Percentiles rank a stretch among this genome's conserved stretches.
Conservation (phyloP, 1,140 invertebrate genomes). For the Drosophila fuyamai region DNA sequence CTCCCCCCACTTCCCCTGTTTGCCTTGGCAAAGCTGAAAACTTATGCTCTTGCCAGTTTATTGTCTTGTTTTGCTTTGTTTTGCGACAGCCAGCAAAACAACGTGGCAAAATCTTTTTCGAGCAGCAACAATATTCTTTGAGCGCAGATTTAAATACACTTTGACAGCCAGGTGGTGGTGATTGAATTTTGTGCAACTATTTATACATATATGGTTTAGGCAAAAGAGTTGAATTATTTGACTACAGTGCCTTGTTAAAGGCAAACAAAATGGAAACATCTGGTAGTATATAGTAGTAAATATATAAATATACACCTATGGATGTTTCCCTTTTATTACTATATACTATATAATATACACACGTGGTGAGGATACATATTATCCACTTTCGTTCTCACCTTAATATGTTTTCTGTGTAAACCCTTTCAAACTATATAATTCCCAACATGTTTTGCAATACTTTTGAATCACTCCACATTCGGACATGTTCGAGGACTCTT, state of each 20-base stretch:
- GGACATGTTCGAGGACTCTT: neutral
- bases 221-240: no score
- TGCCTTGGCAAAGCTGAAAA: constrained; percentile 46
- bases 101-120: constrained; percentile 26
- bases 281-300: no score
- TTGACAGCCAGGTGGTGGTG: neutral
- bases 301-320: no score
- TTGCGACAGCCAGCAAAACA: constrained; percentile 30
- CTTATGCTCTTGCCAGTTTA: constrained; percentile 76
- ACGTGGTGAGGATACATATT: no score
- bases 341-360: no score
- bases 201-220: neutral
- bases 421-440: neutral
- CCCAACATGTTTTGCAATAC: neutral
- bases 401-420: no score
- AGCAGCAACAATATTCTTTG: constrained; percentile 11
- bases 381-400: neutral
- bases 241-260: no score
- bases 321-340: no score
- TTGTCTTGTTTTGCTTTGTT: constrained; percentile 70
- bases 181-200: neutral
- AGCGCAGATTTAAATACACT: constrained; percentile 20
- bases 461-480: neutral
- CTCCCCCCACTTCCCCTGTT: constrained; percentile 13
- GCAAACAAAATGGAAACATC: no score